Base-by-base conservation (phyloP, 92 coral and sea anemone species). In the Epizoanthus scotinus region DNA sequence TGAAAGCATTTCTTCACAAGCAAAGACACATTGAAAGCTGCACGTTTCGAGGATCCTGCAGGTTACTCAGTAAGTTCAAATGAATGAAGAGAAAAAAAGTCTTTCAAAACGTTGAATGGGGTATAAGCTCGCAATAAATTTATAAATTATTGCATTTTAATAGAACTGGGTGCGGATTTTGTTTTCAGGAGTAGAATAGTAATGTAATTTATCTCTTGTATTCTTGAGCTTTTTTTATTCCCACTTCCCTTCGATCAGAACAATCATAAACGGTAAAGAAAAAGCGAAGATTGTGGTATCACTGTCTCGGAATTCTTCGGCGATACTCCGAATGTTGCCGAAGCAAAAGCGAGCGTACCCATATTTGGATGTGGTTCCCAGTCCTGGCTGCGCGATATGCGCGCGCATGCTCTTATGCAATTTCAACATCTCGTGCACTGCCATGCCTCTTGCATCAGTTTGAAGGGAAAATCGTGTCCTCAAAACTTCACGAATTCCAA, bases 401-500 rank as follows among this genome's bases (percentile, higher is more conserved):
- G 78, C 78, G 78, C 63, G 78, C 78, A 73, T 55, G 65, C 10
- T 68, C 63, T 73, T 54, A 53, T 73, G 63, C 63, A 54, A 53
- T 53, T 28, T 54, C 61, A n/a, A 18, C 50, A 3, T 38, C 73
- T 68, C 73, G 73, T 34, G 73, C 21, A 56, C 73, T 18, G 73
- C 26, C 50, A 55, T 18, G 73, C 26, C 50, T 73, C 78, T 73
- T 73, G 78, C 78, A 73, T 73, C 78, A 73, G 78, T 62, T 73
- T 8, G 5, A 53, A 55, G 65, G 52, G 5, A 25, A 22, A 8
- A 52, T 54, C 18, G 20, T 19, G 10, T 44, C n/a, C n/a, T n/a
- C 34, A 47, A 3, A 13, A 50, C 26, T 17, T 31, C 27, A 8
- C 29, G 14, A 1, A 25, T 26, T 54, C 42, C 52, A 47, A 47